phyloP scores from a whole-genome alignment of 2,888 invertebrate species.

The Drosophila prostipennis region DNA sequence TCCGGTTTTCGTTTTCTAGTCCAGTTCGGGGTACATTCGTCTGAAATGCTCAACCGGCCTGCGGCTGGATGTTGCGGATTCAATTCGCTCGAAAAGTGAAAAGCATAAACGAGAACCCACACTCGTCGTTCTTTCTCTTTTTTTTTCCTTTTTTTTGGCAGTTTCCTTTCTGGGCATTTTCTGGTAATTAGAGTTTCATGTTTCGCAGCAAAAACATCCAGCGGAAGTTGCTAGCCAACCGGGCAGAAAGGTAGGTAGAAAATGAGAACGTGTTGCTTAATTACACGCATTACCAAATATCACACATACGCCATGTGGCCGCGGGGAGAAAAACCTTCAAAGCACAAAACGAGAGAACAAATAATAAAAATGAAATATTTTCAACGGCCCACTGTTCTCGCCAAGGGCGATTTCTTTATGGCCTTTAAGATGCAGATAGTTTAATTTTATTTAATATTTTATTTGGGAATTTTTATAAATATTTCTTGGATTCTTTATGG shows the following conservation, averaged over 20 bases:
- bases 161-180: conserved; percentile 56
- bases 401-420: background rate
- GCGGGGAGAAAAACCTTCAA: conserved; percentile 1
- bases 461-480: background rate
- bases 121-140: background rate
- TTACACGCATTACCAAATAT: conserved; percentile 75
- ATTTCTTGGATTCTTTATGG: too few relatives aligned
- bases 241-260: conserved; percentile 49
- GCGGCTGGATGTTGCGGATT: conserved; percentile 12
- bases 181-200: conserved; percentile 76
- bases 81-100: conserved; percentile 31
- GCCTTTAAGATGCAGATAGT: background rate
- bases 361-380: conserved; percentile 13
- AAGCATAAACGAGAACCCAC: conserved; percentile 6
- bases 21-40: background rate
- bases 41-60: background rate
- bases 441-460: background rate
- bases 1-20: background rate
- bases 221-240: conserved; percentile 64
- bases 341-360: background rate
- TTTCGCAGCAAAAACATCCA: conserved; percentile 60
- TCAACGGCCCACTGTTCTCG: background rate
- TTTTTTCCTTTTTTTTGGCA: conserved; percentile 1
- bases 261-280: conserved; percentile 67
- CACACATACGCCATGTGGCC: conserved; percentile 72